phyloP scores from a whole-genome alignment of 1,140 invertebrate genomes.

The Glossosoma conforme region DNA sequence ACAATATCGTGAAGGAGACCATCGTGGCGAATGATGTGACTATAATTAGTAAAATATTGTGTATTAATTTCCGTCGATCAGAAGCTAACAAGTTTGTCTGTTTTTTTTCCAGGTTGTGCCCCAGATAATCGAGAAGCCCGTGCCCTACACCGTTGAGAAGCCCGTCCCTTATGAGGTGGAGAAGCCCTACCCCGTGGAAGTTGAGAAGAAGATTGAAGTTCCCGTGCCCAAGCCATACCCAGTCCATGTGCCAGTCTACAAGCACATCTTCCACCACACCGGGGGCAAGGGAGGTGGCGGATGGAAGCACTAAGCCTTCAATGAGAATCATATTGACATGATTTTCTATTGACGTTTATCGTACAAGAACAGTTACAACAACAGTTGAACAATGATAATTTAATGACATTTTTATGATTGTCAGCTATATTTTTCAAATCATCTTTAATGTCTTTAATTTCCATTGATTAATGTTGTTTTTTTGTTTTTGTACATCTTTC shows the following conservation, averaged over 20 bases:
- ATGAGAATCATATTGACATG: too few species aligned
- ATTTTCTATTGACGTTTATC: too few species aligned
- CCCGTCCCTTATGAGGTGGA: constrained; percentile 70
- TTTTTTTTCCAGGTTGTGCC: constrained; percentile 47
- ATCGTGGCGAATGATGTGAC: too few species aligned
- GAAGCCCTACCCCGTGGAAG: constrained; percentile 71
- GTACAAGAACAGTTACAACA: too few species aligned
- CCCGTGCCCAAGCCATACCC: constrained; percentile 73
- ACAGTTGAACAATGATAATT: too few species aligned
- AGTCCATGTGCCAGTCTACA: constrained; percentile 74
- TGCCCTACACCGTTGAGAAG: constrained; percentile 72
- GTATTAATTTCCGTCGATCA: background rate
- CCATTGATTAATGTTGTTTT: too few species aligned
- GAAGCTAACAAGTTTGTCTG: background rate
- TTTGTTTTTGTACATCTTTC: too few species aligned
- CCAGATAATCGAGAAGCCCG: constrained; percentile 64
- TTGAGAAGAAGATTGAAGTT: constrained; percentile 72
- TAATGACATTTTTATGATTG: too few species aligned
- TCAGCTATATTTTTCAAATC: too few species aligned
- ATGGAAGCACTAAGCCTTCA: constrained; percentile 49
- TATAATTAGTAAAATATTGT: background rate
- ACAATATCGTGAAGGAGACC: too few species aligned
- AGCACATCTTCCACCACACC: constrained; percentile 71
- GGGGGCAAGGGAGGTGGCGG: constrained; percentile 35
- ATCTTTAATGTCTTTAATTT: too few species aligned